Evolutionary conservation across 2,797 vertebrate genomes (phyloP).

Genomic region (Bucorvus abyssinicus): DNA sequence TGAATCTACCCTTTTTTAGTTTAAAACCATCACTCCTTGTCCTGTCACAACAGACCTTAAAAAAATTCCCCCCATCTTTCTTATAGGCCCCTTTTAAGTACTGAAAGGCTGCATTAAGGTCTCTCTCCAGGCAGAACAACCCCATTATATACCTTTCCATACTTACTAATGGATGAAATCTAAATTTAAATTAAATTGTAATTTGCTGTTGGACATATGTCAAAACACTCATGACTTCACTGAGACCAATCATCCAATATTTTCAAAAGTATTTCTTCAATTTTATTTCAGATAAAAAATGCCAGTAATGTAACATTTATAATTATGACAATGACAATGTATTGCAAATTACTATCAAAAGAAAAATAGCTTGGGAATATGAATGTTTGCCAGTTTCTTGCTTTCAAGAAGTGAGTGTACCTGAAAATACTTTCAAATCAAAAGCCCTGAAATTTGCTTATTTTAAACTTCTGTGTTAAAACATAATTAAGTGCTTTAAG

Average conservation of each 20-base stretch:
- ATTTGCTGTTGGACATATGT: background rate
- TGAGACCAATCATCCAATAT: background rate
- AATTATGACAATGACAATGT: background rate
- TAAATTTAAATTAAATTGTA: background rate
- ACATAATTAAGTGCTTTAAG: background rate
- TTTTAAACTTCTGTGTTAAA: background rate
- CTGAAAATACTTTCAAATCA: background rate
- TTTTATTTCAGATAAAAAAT: background rate
- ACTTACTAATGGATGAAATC: background rate
- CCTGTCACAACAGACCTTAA: background rate
- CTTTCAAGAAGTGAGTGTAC: background rate
- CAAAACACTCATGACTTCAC: background rate
- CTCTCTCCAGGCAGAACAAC: background rate
- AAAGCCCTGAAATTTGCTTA: background rate
- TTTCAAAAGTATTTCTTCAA: background rate
- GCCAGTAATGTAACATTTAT: background rate
- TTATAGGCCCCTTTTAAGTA: background rate
- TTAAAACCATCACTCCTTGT: background rate
- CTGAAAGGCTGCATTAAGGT: background rate
- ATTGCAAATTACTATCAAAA: background rate
- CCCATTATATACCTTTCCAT: background rate
- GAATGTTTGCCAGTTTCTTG: background rate
- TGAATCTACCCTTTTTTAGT: background rate
- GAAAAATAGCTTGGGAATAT: background rate
- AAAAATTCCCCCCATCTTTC: background rate